phyloP scores from a whole-genome alignment of 92 coral and sea anemone genomes.

The Umimayanthus chanpuru region DNA sequence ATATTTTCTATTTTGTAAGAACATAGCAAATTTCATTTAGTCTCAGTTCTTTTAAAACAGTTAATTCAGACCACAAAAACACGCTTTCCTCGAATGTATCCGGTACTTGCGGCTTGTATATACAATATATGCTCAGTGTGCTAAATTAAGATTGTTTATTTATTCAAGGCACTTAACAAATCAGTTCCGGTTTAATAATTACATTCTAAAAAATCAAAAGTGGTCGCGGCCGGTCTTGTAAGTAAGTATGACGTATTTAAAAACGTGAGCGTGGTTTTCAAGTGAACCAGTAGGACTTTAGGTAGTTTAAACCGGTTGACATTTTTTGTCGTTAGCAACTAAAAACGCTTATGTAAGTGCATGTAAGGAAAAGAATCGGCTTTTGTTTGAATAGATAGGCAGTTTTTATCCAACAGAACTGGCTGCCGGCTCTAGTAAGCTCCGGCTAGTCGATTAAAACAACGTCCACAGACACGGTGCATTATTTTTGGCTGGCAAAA shows the following conservation, averaged over 20 bases:
- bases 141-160: constrained; percentile 12
- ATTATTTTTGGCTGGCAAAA: too few relatives aligned
- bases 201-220: background rate
- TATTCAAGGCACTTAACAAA: background rate
- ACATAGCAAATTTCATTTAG: too few relatives aligned
- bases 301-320: background rate
- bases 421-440: too few relatives aligned
- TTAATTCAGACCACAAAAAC: too few relatives aligned
- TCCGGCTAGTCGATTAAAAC: too few relatives aligned
- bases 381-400: background rate
- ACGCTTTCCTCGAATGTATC: background rate
- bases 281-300: background rate
- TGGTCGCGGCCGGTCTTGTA: too few relatives aligned
- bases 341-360: background rate
- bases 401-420: too few relatives aligned
- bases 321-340: background rate
- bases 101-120: background rate
- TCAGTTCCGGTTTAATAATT: background rate
- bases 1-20: too few relatives aligned
- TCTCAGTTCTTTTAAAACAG: too few relatives aligned
- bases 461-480: too few relatives aligned
- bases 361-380: background rate
- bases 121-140: background rate
- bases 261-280: too few relatives aligned
- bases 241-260: too few relatives aligned